Percentiles rank a stretch among this genome's conserved stretches.
Conservation (phyloP, 2,113 vertebrate species). For the Phrynosoma blainvillii region DNA sequence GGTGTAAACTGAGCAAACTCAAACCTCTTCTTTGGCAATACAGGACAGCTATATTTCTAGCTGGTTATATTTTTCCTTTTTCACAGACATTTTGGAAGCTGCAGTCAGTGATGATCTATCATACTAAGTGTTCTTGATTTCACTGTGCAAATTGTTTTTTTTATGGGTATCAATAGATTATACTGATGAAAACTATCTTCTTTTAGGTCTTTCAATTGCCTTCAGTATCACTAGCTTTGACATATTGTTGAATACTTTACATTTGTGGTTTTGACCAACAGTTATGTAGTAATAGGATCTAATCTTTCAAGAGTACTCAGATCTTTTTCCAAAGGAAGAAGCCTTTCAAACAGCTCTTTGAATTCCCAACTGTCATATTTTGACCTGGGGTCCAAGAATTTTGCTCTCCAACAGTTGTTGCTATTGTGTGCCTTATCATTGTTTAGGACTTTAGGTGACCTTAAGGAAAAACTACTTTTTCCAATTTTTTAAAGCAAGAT, state of each 20-base stretch:
- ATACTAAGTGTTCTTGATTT: background rate
- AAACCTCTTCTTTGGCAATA: background rate
- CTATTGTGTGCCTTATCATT: background rate
- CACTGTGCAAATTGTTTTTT: background rate
- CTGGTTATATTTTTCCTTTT: background rate
- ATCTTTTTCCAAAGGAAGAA: constrained; percentile 44
- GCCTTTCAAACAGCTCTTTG: constrained; percentile 19
- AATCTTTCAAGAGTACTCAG: constrained; percentile 32
- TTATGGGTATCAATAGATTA: background rate
- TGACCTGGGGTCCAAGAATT: background rate
- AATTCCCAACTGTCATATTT: background rate
- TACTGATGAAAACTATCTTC: background rate
- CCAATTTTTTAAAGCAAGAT: no score
- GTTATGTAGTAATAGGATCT: constrained; percentile 28
- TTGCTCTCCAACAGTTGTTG: background rate
- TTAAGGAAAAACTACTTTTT: no score
- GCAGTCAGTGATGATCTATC: constrained; percentile 11
- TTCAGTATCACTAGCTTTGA: background rate
- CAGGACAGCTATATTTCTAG: background rate
- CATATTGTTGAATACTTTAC: constrained; percentile 15
- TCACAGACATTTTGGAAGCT: background rate
- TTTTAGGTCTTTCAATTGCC: constrained; percentile 14
- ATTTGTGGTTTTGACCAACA: constrained; percentile 20
- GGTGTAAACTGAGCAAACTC: background rate
- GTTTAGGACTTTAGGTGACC: background rate